A percentile compares a stretch with the other conserved stretches of the same genome.
phyloP scores from a whole-genome alignment of 37 sponge, comb jelly and placozoan species.

The Chondrilla cf. caribensis region DNA sequence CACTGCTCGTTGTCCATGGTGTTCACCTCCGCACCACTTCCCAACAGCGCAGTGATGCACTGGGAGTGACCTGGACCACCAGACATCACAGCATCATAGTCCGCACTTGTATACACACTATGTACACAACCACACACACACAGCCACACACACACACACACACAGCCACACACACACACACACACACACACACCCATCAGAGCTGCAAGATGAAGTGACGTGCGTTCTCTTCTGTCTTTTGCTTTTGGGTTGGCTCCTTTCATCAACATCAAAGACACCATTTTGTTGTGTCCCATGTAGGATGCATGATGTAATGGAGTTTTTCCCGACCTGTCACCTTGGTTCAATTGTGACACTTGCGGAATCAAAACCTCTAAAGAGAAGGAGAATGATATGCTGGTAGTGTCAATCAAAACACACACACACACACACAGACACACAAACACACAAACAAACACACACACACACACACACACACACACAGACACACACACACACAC shows the following conservation, averaged over 20 bases:
- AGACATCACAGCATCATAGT: no score
- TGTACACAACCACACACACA: no score
- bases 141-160: no score
- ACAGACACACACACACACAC: slow-evolving; percentile 22
- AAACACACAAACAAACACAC: slow-evolving; percentile 43
- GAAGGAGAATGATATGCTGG: no score
- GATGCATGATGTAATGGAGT: slow-evolving; percentile 85
- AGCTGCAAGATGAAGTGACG: slow-evolving; percentile 79
- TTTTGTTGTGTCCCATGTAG: slow-evolving; percentile 67
- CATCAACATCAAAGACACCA: slow-evolving; percentile 75
- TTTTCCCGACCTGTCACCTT: slow-evolving; percentile 77
- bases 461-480: slow-evolving; percentile 35
- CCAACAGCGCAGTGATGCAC: slow-evolving; percentile 71
- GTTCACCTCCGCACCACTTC: slow-evolving; percentile 73
- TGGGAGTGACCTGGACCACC: slow-evolving; percentile 59
- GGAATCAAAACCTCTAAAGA: slow-evolving; percentile 41
- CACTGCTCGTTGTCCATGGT: slow-evolving; percentile 72
- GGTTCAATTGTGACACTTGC: slow-evolving; percentile 48
- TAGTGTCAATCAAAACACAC: no score
- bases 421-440: no score
- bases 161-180: neutral
- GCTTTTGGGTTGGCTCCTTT: slow-evolving; percentile 78
- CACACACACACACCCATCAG: slow-evolving; percentile 58
- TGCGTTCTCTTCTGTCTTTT: slow-evolving; percentile 55
- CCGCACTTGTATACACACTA: no score